These are phyloP conservation scores for Pterocles gutturalis DNA, from an alignment of 2,113 vertebrate genomes.

Conservation along the genomic window DNA sequence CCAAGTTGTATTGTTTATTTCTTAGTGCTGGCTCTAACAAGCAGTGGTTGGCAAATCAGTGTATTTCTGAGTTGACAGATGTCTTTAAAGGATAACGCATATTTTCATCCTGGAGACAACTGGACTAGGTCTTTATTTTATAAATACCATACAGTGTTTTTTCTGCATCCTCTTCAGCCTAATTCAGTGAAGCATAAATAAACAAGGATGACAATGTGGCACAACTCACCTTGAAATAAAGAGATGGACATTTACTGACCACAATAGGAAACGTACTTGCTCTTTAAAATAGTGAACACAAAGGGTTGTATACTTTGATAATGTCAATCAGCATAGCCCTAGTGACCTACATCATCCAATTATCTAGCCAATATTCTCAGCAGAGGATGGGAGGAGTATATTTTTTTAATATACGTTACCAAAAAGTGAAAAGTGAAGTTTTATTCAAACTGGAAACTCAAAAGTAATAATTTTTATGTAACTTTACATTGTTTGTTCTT, in stretches of 20 bases:
- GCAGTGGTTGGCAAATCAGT: not conserved
- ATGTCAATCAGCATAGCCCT: rapidly evolving
- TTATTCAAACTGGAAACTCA: not conserved
- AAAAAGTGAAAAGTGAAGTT: not conserved
- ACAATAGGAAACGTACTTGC: not conserved
- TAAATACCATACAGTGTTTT: not conserved
- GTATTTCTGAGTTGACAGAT: not conserved
- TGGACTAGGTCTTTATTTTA: not conserved
- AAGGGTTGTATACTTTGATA: not conserved
- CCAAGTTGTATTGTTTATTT: not conserved
- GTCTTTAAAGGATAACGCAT: not conserved
- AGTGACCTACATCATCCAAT: not conserved
- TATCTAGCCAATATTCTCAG: not conserved
- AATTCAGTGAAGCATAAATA: constrained; percentile 35
- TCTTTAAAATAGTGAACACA: not conserved
- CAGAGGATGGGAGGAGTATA: not conserved
- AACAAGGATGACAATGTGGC: constrained; percentile 27
- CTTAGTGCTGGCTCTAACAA: not conserved
- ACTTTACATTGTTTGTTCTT: not conserved
- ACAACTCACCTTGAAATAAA: constrained; percentile 45
- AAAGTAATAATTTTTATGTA: not conserved
- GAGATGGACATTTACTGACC: constrained; percentile 13
- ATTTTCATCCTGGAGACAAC: not conserved
- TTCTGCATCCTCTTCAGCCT: not conserved
- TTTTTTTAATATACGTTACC: not conserved